Conservation (phyloP, 2,888 invertebrate species). For the Apodemia hepburni region DNA sequence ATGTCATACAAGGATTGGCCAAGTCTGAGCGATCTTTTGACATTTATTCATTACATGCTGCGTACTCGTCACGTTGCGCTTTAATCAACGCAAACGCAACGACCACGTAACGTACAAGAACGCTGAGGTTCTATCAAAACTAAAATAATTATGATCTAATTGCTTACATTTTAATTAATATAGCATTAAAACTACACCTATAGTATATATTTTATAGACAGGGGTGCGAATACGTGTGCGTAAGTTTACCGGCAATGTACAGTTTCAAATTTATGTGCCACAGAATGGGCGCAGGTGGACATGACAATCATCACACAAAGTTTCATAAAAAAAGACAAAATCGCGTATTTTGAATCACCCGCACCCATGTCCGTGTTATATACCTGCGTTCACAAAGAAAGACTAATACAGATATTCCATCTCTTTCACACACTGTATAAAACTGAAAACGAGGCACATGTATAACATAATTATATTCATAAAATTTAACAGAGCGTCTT, state of each 20-base stretch:
- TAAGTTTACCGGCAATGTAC: slow-evolving; percentile 34
- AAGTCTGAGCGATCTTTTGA: no score
- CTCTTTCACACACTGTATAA: neutral
- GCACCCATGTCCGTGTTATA: slow-evolving; percentile 43
- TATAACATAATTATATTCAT: neutral
- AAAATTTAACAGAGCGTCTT: neutral
- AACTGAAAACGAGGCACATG: neutral
- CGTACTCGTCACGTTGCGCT: no score
- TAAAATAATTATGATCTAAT: no score
- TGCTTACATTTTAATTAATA: no score
- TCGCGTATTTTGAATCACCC: slow-evolving; percentile 37
- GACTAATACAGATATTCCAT: neutral
- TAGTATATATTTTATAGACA: neutral
- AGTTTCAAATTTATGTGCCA: slow-evolving; percentile 35
- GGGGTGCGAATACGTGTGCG: slow-evolving; percentile 46
- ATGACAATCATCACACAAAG: slow-evolving; percentile 6
- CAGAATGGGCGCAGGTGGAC: slow-evolving; percentile 53
- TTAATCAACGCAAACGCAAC: no score
- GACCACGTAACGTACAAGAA: no score
- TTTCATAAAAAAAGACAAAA: neutral
- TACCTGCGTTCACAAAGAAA: neutral
- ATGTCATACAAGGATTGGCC: no score
- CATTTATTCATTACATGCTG: no score
- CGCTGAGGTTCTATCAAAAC: no score
- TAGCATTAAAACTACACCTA: neutral